Evolutionary conservation across 2,888 invertebrate species (phyloP).

Genomic region (Steinernema scapterisci): DNA sequence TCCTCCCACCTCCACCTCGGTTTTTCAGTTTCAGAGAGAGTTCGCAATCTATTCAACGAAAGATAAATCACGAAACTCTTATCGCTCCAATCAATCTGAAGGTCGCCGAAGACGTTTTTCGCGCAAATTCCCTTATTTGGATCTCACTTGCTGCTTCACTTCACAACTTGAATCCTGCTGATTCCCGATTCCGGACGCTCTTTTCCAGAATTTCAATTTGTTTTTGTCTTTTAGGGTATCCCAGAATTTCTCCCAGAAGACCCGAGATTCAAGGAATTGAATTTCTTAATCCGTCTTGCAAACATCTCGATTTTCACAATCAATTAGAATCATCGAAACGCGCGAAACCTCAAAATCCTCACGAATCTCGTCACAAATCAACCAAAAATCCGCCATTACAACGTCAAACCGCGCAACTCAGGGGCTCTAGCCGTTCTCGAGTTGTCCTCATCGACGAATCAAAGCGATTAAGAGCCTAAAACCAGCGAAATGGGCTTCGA

Average conservation of each 20-base stretch:
- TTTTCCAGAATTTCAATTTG: too few relatives aligned
- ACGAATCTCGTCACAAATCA: too few relatives aligned
- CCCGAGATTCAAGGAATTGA: too few relatives aligned
- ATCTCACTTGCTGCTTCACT: not conserved
- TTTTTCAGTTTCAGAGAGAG: not conserved
- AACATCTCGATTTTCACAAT: not conserved
- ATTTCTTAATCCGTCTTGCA: not conserved
- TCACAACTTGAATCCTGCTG: too few relatives aligned
- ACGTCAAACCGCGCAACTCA: too few relatives aligned
- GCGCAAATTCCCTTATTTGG: not conserved
- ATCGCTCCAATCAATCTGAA: conserved; percentile 13
- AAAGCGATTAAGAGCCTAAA: conserved; percentile 7
- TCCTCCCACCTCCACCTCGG: too few relatives aligned
- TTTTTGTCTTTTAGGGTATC: too few relatives aligned
- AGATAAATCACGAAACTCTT: conserved; percentile 4
- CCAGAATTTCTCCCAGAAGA: too few relatives aligned
- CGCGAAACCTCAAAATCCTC: not conserved
- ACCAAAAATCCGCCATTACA: too few relatives aligned
- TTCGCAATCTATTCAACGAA: conserved; percentile 2
- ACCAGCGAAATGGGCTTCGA: conserved; percentile 2
- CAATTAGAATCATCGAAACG: not conserved
- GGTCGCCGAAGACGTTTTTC: conserved; percentile 2
- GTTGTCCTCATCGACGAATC: not conserved
- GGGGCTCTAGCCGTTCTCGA: not conserved
- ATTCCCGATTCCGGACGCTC: too few relatives aligned